A percentile compares a stretch with the other conserved stretches of the same genome.
These are phyloP conservation scores for Oryzias dopingdopingensis DNA, from an alignment of 2,797 vertebrate genomes.

Conservation along the genomic window DNA sequence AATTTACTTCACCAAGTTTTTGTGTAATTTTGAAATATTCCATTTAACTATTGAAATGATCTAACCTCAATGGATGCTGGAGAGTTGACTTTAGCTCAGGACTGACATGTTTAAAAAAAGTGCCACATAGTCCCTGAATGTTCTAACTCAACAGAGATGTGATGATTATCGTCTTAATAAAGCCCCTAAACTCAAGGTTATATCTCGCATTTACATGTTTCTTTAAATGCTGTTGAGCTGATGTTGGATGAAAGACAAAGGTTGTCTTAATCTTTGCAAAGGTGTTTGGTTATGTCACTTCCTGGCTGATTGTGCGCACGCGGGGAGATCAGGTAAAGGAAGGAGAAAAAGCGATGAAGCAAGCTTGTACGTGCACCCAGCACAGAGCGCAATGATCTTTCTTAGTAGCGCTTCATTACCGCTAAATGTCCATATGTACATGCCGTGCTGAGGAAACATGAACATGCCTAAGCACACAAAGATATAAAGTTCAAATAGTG, in stretches of 20 bases:
- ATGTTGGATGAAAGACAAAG: conserved; percentile 61
- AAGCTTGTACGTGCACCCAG: conserved; percentile 46
- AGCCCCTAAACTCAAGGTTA: conserved; percentile 6
- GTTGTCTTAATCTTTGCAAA: conserved; percentile 59
- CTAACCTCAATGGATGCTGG: conserved; percentile 2
- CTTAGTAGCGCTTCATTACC: conserved; percentile 53
- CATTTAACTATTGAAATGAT: conserved; percentile 2
- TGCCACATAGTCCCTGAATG: conserved; percentile 8
- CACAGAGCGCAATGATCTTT: conserved; percentile 59
- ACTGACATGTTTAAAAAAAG: conserved; percentile 7
- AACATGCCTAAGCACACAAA: conserved; percentile 24
- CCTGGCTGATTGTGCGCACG: conserved; percentile 54
- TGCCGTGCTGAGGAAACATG: conserved; percentile 23
- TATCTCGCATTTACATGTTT: conserved; percentile 26
- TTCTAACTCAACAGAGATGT: conserved; percentile 8
- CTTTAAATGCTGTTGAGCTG: conserved; percentile 57
- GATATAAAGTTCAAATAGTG: conserved; percentile 20
- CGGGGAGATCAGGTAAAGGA: conserved; percentile 24
- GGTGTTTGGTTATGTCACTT: conserved; percentile 66
- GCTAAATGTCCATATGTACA: conserved; percentile 43
- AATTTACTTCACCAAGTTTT: conserved; percentile 14
- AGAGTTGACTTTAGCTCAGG: conserved; percentile 5
- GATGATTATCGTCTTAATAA: conserved; percentile 10
- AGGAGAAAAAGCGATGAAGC: conserved; percentile 50
- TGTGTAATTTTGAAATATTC: conserved; percentile 11